phyloP scores from a whole-genome alignment of 2,113 vertebrate genomes.

The Cyrtonyx montezumae region DNA sequence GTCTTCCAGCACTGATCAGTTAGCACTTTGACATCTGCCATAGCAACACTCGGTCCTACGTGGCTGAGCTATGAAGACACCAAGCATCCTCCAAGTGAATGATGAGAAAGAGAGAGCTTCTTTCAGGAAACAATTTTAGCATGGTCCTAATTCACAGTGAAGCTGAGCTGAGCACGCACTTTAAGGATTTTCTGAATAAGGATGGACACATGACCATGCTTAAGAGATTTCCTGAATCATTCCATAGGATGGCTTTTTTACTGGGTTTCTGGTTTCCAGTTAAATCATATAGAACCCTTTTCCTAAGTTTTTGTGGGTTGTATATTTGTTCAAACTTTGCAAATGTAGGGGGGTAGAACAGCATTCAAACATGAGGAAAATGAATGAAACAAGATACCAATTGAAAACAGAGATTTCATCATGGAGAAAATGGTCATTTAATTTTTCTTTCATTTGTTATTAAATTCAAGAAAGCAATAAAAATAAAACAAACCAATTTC shows the following conservation, averaged over 20 bases:
- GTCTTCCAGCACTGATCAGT: background rate
- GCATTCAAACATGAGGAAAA: conserved; percentile 27
- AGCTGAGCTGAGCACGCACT: background rate
- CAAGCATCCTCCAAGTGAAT: background rate
- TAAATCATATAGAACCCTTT: no score
- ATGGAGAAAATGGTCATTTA: conserved; percentile 43
- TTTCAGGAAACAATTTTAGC: background rate
- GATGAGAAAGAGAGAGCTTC: background rate
- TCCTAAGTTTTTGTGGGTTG: conserved; percentile 14
- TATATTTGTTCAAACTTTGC: conserved; percentile 49
- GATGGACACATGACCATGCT: background rate
- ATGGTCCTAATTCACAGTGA: background rate
- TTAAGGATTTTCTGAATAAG: conserved; percentile 24
- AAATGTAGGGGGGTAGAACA: background rate
- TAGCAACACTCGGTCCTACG: accelerated
- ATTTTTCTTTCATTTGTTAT: conserved; percentile 51
- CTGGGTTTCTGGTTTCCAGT: no score
- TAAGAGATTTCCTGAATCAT: conserved; percentile 47
- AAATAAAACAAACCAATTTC: conserved; percentile 25
- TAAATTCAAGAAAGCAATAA: conserved; percentile 44
- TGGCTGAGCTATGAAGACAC: background rate
- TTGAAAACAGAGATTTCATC: conserved; percentile 53
- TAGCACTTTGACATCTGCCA: background rate
- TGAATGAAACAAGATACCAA: conserved; percentile 59
- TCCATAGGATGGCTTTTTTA: background rate